phyloP scores from a whole-genome alignment of 1,140 invertebrate species.

The Zaprionus nigranus region DNA sequence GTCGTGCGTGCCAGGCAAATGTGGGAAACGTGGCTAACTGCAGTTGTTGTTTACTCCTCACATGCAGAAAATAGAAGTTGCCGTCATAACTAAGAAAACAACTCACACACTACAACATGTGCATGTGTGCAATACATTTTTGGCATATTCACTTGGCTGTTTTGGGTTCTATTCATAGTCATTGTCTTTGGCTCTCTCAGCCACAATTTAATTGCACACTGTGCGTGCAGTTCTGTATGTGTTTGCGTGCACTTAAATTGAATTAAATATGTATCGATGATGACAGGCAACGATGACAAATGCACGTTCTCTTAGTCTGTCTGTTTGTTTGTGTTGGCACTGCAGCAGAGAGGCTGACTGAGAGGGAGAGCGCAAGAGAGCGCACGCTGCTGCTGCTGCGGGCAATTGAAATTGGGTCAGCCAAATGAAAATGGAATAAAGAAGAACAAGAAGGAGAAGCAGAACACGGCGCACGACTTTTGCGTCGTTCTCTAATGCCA shows the following conservation, averaged over 20 bases:
- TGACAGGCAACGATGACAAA: conserved; percentile 37
- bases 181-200: conserved; percentile 7
- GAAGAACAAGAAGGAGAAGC: conserved; percentile 8
- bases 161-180: conserved; percentile 29
- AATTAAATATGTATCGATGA: conserved; percentile 44
- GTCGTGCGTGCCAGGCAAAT: conserved; percentile 43
- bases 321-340: conserved; percentile 15
- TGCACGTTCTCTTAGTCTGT: conserved; percentile 18
- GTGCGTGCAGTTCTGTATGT: conserved; percentile 9
- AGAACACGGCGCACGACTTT: conserved; percentile 33
- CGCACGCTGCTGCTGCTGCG: background rate
- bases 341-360: conserved; percentile 20
- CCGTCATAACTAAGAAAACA: background rate
- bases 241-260: conserved; percentile 35
- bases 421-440: conserved; percentile 50
- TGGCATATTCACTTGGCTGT: conserved; percentile 14
- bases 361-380: conserved; percentile 39
- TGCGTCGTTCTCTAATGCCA: conserved; percentile 29
- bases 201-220: conserved; percentile 33
- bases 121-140: conserved; percentile 14
- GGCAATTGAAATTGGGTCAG: conserved; percentile 53
- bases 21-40: conserved; percentile 48
- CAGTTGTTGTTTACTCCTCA: conserved; percentile 34
- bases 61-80: conserved; percentile 43
- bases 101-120: background rate